Percentiles rank a stretch among this genome's conserved stretches.
Evolutionary conservation across 2,797 vertebrate genomes (phyloP).

Genomic region (Scleropages formosus): DNA sequence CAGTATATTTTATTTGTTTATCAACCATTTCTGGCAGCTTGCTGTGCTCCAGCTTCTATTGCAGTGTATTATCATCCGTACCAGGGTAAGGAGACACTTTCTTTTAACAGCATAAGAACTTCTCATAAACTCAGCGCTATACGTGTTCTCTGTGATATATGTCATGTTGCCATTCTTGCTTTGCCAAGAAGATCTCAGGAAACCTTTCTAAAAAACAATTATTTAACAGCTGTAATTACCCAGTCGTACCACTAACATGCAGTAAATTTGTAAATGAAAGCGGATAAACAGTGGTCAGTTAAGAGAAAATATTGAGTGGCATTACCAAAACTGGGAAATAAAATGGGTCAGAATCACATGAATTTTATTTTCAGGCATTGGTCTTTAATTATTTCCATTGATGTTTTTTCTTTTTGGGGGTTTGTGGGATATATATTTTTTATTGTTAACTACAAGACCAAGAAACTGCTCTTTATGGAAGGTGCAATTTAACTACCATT

Average conservation of each 20-base stretch:
- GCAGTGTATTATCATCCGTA: no score
- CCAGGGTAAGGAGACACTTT: no score
- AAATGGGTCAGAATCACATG: slow-evolving; percentile 59
- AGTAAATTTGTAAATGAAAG: slow-evolving; percentile 58
- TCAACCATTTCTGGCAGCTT: no score
- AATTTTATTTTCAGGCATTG: slow-evolving; percentile 58
- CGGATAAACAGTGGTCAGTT: slow-evolving; percentile 41
- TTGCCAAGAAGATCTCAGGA: not conserved
- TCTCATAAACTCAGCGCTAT: no score
- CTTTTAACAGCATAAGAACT: no score
- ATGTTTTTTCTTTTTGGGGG: slow-evolving; percentile 1
- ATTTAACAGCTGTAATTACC: not conserved
- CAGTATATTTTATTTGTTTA: no score
- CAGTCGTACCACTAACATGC: slow-evolving; percentile 27
- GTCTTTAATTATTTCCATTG: slow-evolving; percentile 34
- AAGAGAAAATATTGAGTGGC: slow-evolving; percentile 54
- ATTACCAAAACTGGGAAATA: slow-evolving; percentile 62
- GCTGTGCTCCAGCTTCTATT: no score
- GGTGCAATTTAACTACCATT: not conserved
- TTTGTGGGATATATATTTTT: not conserved
- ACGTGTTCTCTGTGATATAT: no score
- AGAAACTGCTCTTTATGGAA: not conserved
- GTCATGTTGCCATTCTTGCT: not conserved
- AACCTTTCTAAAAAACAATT: slow-evolving; percentile 13
- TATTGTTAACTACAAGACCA: not conserved